These are phyloP conservation scores for Lophotis ruficrista DNA, from an alignment of 2,113 vertebrate species.

Conservation along the genomic window DNA sequence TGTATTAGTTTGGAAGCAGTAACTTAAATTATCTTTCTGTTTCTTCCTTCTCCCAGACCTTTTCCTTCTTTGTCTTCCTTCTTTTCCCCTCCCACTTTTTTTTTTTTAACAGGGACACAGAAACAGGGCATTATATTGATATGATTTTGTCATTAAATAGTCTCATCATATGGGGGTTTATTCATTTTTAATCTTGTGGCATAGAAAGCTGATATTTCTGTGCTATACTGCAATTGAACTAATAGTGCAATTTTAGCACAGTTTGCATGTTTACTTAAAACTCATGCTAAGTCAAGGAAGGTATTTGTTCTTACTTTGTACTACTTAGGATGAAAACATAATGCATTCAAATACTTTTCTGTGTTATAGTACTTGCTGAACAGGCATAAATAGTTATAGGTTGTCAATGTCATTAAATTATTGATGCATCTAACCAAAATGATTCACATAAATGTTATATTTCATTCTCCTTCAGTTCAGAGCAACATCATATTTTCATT, in stretches of 20 bases:
- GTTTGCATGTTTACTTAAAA: background rate
- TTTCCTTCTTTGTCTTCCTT: background rate
- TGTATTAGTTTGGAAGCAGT: background rate
- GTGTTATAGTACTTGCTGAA: background rate
- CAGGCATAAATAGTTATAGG: background rate
- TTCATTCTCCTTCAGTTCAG: background rate
- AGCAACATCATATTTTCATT: background rate
- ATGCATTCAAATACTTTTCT: background rate
- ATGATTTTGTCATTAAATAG: background rate
- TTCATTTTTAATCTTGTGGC: background rate
- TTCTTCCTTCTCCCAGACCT: background rate
- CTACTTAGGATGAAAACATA: background rate
- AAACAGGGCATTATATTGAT: background rate
- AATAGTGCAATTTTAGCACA: background rate
- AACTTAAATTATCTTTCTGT: background rate
- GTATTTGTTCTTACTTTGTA: background rate
- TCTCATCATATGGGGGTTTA: background rate
- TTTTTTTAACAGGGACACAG: background rate
- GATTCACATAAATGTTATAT: background rate
- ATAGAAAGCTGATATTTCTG: background rate
- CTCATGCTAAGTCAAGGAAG: background rate
- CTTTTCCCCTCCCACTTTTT: background rate
- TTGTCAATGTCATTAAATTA: background rate
- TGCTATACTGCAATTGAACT: background rate
- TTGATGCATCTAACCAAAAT: background rate